Conservation (phyloP, 2,113 vertebrate species). For the Mus spicilegus region DNA sequence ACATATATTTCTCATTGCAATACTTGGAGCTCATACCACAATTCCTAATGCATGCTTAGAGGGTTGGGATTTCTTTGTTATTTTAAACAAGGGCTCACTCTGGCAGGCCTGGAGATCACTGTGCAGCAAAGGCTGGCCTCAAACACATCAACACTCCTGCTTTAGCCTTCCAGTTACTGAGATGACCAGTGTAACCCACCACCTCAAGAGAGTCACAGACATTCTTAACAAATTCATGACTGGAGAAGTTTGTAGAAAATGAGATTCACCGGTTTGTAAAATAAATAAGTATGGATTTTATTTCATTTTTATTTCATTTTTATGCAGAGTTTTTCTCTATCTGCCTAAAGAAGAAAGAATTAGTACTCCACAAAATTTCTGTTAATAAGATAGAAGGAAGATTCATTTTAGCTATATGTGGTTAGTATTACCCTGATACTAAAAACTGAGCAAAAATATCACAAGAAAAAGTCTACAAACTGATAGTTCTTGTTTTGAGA, state of each 20-base stretch:
- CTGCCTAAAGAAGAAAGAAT: constrained; percentile 5
- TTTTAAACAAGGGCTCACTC: neutral
- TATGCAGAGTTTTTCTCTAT: neutral
- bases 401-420: neutral
- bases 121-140: neutral
- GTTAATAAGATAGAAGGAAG: neutral
- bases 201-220: neutral
- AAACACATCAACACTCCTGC: neutral
- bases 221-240: neutral
- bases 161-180: neutral
- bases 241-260: neutral
- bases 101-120: neutral
- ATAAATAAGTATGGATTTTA: neutral
- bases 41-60: neutral
- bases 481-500: neutral
- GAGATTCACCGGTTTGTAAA: neutral
- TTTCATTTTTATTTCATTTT: neutral
- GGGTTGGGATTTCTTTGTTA: neutral
- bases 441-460: neutral
- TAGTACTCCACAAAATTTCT: neutral
- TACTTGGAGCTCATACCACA: neutral
- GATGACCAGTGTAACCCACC: neutral
- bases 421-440: neutral
- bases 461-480: neutral
- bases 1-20: neutral